These are phyloP conservation scores for Stegophylla sp. DNA, from an alignment of 2,888 invertebrate genomes.

Conservation along the genomic window DNA sequence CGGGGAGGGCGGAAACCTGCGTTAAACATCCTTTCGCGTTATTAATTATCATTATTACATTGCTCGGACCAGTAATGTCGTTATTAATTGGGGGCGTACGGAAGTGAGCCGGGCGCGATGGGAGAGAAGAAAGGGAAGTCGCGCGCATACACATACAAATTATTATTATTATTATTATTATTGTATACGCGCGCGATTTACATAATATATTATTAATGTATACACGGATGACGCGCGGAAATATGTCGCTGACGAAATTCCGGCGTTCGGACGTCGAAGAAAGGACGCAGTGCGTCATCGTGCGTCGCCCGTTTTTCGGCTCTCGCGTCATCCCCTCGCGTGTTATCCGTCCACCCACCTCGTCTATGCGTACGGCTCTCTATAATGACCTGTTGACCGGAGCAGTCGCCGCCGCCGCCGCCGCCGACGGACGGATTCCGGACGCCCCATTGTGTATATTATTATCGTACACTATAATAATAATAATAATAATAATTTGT, in stretches of 20 bases:
- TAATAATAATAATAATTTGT: too few relatives aligned
- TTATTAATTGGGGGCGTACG: conserved; percentile 48
- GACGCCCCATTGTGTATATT: not conserved
- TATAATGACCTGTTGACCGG: not conserved
- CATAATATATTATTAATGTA: too few relatives aligned
- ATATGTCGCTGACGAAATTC: conserved; percentile 8
- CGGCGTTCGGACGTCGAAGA: not conserved
- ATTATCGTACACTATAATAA: too few relatives aligned
- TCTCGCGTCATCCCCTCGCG: not conserved
- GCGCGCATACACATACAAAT: not conserved
- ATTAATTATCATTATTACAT: conserved; percentile 51
- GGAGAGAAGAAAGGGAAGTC: conserved; percentile 4
- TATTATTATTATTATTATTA: not conserved
- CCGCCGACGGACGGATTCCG: not conserved
- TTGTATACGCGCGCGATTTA: not conserved
- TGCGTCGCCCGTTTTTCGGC: conserved; percentile 11
- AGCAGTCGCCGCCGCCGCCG: not conserved
- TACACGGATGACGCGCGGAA: not conserved
- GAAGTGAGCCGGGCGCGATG: conserved; percentile 12
- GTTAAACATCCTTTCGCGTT: conserved; percentile 52
- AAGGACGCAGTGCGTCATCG: not conserved
- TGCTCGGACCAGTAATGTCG: not conserved
- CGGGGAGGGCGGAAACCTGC: conserved; percentile 16
- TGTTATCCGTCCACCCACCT: not conserved
- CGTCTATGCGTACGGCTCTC: not conserved